These are phyloP conservation scores for Terrapene triunguis DNA, from an alignment of 2,113 vertebrate genomes.

Conservation along the genomic window DNA sequence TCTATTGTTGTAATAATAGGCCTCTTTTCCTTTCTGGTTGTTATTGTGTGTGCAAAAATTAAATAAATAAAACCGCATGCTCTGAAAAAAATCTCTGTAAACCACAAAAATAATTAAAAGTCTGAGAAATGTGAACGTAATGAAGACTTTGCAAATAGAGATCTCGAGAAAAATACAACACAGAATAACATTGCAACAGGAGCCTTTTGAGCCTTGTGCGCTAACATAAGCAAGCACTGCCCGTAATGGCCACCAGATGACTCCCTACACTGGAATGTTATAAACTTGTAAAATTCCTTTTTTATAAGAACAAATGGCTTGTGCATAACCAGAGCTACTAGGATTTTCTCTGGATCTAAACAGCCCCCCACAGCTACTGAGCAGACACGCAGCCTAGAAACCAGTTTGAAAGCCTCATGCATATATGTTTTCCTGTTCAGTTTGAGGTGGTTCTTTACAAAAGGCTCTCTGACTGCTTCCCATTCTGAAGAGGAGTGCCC, in stretches of 20 bases:
- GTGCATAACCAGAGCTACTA: neutral
- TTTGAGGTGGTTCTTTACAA: constrained; percentile 9
- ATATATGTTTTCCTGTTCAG: neutral
- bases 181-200: rapidly evolving
- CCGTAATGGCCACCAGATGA: constrained; percentile 29
- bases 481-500: neutral
- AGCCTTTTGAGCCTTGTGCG: rapidly evolving
- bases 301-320: neutral
- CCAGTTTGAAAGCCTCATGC: neutral
- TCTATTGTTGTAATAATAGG: neutral
- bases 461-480: neutral
- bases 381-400: constrained; percentile 21
- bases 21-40: neutral
- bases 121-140: neutral
- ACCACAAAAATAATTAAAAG: rapidly evolving
- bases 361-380: constrained; percentile 23
- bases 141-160: neutral
- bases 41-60: neutral
- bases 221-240: neutral
- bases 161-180: neutral
- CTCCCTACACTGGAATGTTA: constrained; percentile 5
- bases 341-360: neutral
- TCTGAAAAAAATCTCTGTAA: neutral
- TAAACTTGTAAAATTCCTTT: neutral
- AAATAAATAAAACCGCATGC: rapidly evolving